Percentiles rank a stretch among this genome's conserved stretches.
These are phyloP conservation scores for Polypterus bichir DNA, from an alignment of 2,113 vertebrate genomes.

Conservation along the genomic window DNA sequence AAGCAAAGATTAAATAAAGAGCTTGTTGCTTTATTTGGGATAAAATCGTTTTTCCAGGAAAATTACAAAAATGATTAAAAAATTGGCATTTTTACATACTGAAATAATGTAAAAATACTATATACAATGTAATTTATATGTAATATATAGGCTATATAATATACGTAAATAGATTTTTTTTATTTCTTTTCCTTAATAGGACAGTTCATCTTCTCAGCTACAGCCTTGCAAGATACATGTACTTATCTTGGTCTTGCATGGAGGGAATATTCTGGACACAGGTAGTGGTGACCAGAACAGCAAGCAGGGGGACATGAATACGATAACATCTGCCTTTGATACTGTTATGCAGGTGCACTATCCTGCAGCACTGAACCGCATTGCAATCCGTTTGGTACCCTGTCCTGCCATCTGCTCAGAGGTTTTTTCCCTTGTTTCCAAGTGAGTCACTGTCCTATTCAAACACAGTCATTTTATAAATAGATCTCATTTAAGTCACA, in stretches of 20 bases:
- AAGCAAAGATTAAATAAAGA: no score
- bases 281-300: constrained; percentile 85
- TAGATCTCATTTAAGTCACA: no score
- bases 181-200: constrained; percentile 36
- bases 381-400: constrained; percentile 83
- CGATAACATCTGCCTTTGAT: constrained; percentile 75
- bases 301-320: constrained; percentile 92
- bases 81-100: no score
- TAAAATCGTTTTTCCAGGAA: no score
- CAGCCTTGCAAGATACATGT: constrained; percentile 81
- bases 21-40: no score
- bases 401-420: constrained; percentile 90
- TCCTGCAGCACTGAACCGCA: constrained; percentile 76
- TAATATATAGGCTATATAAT: no score
- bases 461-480: not conserved
- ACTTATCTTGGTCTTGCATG: constrained; percentile 82
- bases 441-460: constrained; percentile 44
- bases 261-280: constrained; percentile 91
- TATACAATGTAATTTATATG: no score
- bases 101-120: no score
- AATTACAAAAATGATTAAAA: no score
- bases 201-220: constrained; percentile 56
- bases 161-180: no score
- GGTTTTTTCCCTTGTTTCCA: constrained; percentile 87
- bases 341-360: constrained; percentile 92